Percentiles rank a stretch among this genome's conserved stretches.
phyloP scores from a whole-genome alignment of 2,113 vertebrate genomes.

The Pandion haliaetus region DNA sequence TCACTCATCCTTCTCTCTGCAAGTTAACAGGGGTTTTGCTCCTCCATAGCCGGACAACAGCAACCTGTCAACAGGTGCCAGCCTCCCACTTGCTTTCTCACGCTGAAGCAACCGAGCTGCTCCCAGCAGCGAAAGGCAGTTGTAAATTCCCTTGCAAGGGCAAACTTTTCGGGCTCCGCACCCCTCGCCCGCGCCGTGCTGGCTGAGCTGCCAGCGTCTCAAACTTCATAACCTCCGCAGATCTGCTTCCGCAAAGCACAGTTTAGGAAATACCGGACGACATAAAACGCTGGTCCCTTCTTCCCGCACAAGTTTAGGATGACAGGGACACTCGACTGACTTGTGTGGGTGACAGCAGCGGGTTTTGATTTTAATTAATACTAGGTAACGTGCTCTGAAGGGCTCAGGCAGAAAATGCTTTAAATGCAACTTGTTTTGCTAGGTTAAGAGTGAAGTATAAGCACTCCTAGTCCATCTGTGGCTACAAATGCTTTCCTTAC shows the following conservation, averaged over 20 bases:
- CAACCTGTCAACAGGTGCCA: background rate
- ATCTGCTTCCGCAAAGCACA: background rate
- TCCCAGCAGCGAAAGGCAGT: background rate
- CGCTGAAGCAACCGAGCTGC: background rate
- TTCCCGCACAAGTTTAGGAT: background rate
- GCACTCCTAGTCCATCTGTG: rapidly evolving
- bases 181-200: rapidly evolving
- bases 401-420: background rate
- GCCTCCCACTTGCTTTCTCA: background rate
- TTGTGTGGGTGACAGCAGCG: rapidly evolving
- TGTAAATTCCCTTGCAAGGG: background rate
- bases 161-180: background rate
- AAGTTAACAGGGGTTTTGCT: background rate
- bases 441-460: rapidly evolving
- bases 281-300: background rate
- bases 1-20: background rate
- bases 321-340: rapidly evolving
- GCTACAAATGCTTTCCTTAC: background rate
- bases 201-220: background rate
- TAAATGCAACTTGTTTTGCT: background rate
- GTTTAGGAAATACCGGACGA: background rate
- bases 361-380: background rate
- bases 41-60: rapidly evolving
- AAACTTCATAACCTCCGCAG: background rate
- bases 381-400: rapidly evolving